phyloP scores from a whole-genome alignment of 2,797 vertebrate genomes.

The Apodemus agrarius region DNA sequence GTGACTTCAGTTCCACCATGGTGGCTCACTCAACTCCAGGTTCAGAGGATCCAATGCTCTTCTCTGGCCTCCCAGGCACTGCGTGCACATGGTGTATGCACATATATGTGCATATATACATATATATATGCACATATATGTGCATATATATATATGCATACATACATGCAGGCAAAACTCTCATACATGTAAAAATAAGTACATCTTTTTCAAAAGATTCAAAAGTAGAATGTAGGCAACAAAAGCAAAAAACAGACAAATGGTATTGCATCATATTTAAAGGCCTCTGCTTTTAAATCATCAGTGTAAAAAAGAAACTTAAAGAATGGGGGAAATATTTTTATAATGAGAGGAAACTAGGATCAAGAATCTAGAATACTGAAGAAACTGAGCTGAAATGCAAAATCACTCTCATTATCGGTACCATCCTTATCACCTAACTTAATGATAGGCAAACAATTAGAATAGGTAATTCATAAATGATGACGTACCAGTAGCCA shows the following conservation, averaged over 20 bases:
- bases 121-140: too few species aligned
- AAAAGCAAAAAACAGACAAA: neutral
- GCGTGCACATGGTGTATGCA: too few species aligned
- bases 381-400: neutral
- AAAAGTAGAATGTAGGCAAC: neutral
- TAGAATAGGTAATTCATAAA: neutral
- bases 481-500: neutral
- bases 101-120: too few species aligned
- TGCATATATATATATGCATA: neutral
- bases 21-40: neutral
- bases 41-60: neutral
- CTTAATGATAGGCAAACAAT: neutral
- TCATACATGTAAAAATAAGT: too few species aligned
- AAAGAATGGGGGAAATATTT: neutral
- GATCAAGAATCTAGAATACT: neutral
- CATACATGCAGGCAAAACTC: too few species aligned
- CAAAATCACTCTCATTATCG: neutral
- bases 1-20: neutral
- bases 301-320: neutral
- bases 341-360: neutral
- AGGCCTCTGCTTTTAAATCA: neutral
- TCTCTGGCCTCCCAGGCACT: neutral
- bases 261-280: neutral
- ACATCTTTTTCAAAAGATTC: neutral
- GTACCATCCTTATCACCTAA: neutral